Evolutionary conservation across 2,797 vertebrate species (phyloP), one percentile per base, ranked within the genome.

Genomic region (Pangasius mekongensis): DNA sequence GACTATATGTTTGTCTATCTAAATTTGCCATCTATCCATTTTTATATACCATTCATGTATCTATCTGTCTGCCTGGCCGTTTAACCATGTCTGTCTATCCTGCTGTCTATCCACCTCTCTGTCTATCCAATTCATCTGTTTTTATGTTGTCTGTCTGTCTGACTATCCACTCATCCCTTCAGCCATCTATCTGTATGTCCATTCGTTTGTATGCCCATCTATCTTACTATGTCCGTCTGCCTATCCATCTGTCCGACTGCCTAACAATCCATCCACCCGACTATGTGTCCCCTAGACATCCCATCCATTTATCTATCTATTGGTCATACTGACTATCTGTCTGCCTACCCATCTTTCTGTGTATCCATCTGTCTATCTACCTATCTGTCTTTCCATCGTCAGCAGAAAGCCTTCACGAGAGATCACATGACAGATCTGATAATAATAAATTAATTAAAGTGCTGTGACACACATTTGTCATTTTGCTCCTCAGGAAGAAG

Each of bases 221-320:
- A 5, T 33, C 64, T 30, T 11, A 67, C n/a, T 11, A 66, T 14
- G 64, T 33, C 66, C 27, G 80, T 43, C 22, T 24, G 10, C 13
- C 56, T 39, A 5, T 82, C n/a, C 3, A 13, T 13, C 58, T 47
- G 43, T 47, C 6, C 43, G 7, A 83, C 81, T 64, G 24, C 24
- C 60, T 47, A 64, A 69, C 83, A 84, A 54, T 69, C 47, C 64
- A 69, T 69, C 30, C 47, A 64, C n/a, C 82, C 18, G 62, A 67
- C 27, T 13, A 20, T 13, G 27, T 49, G 43, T 83, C 39, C 62
- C 67, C 43, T 18, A 69, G 62, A 84, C 43, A 52, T 33, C 43
- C 43, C 43, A 47, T 47, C 43, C 43, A 47, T 47, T 47, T 47
- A 47, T 47, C 5, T 47, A 47, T 47, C 43, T 52, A 52, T 6